Percentiles rank a stretch among this genome's conserved stretches.
Evolutionary conservation across 53 echinoderm and acorn worm species (phyloP).

Genomic region (Patiria pectinifera): DNA sequence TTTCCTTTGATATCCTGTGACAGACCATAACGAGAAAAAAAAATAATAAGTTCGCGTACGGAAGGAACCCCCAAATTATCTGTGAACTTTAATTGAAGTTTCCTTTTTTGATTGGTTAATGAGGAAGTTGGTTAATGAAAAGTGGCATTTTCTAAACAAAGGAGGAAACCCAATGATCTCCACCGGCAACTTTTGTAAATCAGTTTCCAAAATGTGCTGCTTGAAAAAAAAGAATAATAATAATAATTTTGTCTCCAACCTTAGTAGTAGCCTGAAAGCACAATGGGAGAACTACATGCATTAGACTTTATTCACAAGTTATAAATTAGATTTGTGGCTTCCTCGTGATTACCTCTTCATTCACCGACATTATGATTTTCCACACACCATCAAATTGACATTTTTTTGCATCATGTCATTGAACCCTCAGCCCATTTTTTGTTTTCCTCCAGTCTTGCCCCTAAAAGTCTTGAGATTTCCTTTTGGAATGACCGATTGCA

Average conservation of each 20-base stretch:
- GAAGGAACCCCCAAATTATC: slow-evolving; percentile 25
- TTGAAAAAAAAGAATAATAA: not conserved
- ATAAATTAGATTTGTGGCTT: no score
- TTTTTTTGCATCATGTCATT: no score
- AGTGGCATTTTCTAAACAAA: not conserved
- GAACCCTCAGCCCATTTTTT: no score
- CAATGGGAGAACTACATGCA: not conserved
- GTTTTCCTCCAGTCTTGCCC: no score
- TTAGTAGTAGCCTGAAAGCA: no score
- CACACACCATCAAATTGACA: no score
- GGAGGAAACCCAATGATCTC: not conserved
- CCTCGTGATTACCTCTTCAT: no score
- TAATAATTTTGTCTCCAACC: no score
- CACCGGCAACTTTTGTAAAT: not conserved
- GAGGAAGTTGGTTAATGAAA: slow-evolving; percentile 34
- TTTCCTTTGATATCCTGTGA: not conserved
- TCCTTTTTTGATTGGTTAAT: not conserved
- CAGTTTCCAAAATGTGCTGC: not conserved
- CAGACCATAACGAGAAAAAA: not conserved
- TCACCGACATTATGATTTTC: no score
- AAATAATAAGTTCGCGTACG: not conserved
- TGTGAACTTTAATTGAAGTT: slow-evolving; percentile 22
- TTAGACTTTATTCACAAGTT: no score
- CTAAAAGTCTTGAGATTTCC: no score
- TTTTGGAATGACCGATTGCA: no score